Evolutionary conservation across 2,113 vertebrate species (phyloP).

Genomic region (Carollia perspicillata): DNA sequence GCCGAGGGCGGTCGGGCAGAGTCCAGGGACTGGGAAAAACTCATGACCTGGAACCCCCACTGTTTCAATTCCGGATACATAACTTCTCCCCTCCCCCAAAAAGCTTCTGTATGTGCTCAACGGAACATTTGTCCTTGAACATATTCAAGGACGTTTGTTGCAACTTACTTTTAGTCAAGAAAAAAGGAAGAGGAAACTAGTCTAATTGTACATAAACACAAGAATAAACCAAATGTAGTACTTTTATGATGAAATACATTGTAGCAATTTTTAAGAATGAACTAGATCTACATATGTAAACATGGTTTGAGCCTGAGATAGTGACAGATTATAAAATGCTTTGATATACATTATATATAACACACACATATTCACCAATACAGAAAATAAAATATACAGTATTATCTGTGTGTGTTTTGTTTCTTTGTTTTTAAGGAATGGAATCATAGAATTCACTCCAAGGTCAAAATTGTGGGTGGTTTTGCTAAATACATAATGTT

Average conservation of each 20-base stretch:
- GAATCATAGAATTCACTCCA: background rate
- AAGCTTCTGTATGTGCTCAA: background rate
- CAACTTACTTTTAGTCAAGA: background rate
- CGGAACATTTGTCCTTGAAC: background rate
- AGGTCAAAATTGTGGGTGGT: background rate
- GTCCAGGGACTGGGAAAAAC: background rate
- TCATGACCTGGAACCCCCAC: background rate
- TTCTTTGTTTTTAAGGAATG: background rate
- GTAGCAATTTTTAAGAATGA: background rate
- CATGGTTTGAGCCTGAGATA: background rate
- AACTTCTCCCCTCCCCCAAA: background rate
- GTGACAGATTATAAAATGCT: background rate
- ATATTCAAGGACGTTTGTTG: background rate
- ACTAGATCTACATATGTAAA: background rate
- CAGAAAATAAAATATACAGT: background rate
- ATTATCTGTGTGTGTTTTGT: background rate
- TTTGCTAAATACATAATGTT: background rate
- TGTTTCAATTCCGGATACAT: background rate
- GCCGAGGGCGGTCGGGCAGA: background rate
- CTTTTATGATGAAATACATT: background rate
- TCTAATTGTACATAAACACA: background rate
- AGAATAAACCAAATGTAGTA: background rate
- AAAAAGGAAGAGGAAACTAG: background rate
- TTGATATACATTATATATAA: background rate
- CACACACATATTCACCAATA: background rate